These are phyloP conservation scores for Trichonephila clavata DNA, from an alignment of 1,140 invertebrate genomes.

Conservation along the genomic window DNA sequence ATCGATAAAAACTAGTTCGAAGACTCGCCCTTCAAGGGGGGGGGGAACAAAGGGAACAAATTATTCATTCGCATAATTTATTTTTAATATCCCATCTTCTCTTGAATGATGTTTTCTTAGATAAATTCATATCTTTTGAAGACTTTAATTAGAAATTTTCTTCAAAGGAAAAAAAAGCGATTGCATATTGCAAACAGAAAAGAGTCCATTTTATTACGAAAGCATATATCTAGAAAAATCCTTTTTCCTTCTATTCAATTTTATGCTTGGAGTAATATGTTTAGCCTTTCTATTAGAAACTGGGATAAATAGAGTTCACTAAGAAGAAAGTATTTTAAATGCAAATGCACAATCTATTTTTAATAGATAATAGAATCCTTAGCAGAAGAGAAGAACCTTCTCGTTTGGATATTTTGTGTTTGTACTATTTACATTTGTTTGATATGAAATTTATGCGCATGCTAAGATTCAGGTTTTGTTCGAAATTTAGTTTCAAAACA, in stretches of 20 bases:
- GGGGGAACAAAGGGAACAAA: background rate
- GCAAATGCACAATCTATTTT: no score
- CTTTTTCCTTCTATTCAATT: background rate
- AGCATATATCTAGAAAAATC: background rate
- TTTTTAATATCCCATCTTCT: slow-evolving; percentile 21
- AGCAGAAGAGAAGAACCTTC: no score
- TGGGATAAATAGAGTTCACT: no score
- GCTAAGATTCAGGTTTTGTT: no score
- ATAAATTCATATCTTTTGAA: background rate
- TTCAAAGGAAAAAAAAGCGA: background rate
- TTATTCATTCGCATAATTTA: slow-evolving; percentile 27
- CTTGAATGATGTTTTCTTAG: slow-evolving; percentile 2
- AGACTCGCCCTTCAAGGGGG: background rate
- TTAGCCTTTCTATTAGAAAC: no score
- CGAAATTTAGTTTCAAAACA: no score
- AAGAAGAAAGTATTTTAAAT: no score
- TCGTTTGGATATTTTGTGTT: no score
- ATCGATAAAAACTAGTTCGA: background rate
- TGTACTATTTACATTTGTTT: no score
- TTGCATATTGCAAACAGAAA: background rate
- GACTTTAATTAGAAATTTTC: slow-evolving; percentile 17
- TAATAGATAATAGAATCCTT: no score
- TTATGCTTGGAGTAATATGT: background rate
- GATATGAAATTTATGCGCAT: no score
- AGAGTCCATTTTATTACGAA: background rate